Percentiles rank a stretch among this genome's conserved stretches.
Evolutionary conservation across 2,797 vertebrate species (phyloP).

Genomic region (Hypotaenidia okinawae): DNA sequence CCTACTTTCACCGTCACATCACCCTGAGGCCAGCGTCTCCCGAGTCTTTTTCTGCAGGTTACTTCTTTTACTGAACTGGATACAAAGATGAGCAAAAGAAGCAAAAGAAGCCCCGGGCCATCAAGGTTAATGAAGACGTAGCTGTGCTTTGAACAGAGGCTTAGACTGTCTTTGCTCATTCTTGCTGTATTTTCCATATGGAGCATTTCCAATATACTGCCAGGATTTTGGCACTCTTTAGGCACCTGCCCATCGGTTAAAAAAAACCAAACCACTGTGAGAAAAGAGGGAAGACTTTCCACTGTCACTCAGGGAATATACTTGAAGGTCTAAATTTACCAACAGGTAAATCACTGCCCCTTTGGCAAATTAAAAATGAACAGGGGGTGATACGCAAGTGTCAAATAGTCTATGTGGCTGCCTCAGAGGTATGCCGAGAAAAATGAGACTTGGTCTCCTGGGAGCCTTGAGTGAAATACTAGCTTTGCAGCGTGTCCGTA

Average conservation of each 20-base stretch:
- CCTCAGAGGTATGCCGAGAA: background rate
- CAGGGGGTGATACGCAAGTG: background rate
- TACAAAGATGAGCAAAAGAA: background rate
- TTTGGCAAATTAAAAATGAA: conserved; percentile 47
- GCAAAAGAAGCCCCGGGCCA: background rate
- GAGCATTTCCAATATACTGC: background rate
- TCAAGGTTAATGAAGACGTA: background rate
- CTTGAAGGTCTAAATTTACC: background rate
- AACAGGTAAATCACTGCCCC: conserved; percentile 7
- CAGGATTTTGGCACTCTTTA: background rate
- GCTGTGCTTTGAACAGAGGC: background rate
- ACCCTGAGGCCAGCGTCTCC: background rate
- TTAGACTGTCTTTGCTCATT: background rate
- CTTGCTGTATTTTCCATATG: background rate
- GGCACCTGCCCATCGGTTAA: background rate
- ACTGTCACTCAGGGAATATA: background rate
- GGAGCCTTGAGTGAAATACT: background rate
- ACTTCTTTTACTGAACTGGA: background rate
- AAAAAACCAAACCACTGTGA: background rate
- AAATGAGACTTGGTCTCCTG: background rate
- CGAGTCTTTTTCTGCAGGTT: background rate
- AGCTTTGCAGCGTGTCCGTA: background rate
- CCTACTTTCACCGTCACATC: too few species aligned
- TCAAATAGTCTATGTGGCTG: background rate
- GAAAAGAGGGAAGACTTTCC: background rate